phyloP scores from a whole-genome alignment of 2,888 invertebrate genomes.

The Saturnia pavonia region DNA sequence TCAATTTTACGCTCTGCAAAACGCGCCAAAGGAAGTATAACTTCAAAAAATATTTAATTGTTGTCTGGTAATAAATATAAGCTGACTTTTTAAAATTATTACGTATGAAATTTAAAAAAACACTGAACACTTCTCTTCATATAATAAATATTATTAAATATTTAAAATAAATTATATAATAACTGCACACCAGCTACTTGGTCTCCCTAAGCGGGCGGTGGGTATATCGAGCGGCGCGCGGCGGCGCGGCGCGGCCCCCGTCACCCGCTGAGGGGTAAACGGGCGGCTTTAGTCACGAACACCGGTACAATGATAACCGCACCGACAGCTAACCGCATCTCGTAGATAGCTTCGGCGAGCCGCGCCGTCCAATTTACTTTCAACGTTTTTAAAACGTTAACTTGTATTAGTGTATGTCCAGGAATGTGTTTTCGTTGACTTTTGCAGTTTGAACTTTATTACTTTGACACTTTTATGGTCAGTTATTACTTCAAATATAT shows the following conservation, averaged over 20 bases:
- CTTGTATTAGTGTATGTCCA: background rate
- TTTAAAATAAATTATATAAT: background rate
- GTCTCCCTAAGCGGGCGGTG: conserved; percentile 27
- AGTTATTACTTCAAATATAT: background rate
- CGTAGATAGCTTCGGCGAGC: background rate
- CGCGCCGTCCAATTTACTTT: conserved; percentile 13
- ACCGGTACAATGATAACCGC: conserved; percentile 15
- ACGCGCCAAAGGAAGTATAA: too few species aligned
- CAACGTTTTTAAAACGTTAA: conserved; percentile 9
- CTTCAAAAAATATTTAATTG: too few species aligned
- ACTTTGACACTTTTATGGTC: background rate
- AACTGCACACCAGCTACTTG: conserved; percentile 15
- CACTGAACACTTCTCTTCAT: too few species aligned
- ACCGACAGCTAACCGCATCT: conserved; percentile 16
- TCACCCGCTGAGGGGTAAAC: conserved; percentile 29
- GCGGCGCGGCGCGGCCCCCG: conserved; percentile 13
- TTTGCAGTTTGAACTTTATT: conserved; percentile 4
- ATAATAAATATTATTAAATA: background rate
- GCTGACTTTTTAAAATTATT: too few species aligned
- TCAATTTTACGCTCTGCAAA: too few species aligned
- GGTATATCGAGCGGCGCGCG: conserved; percentile 40
- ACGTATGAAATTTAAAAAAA: too few species aligned
- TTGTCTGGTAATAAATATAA: too few species aligned
- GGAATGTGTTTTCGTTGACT: background rate
- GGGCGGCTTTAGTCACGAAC: conserved; percentile 29